Percentiles rank a stretch among this genome's conserved stretches.
Conservation (phyloP, 2,113 vertebrate genomes). For the Lophochroa leadbeateri region DNA sequence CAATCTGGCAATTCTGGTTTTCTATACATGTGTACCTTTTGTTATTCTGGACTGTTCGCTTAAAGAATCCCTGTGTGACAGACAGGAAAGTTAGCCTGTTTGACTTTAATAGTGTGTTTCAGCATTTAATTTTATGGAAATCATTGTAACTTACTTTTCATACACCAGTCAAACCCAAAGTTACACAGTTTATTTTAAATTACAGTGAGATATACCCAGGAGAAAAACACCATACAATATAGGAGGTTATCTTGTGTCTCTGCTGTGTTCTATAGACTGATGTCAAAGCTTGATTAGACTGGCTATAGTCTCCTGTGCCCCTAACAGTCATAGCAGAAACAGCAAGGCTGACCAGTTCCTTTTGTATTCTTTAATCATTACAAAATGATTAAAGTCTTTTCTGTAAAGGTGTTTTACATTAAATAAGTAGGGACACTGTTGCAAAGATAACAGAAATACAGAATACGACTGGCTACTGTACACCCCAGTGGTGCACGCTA, state of each 20-base stretch:
- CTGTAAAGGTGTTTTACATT: background rate
- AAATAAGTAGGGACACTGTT: background rate
- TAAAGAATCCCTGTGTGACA: conserved; percentile 96
- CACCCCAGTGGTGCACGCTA: background rate
- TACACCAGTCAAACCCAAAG: background rate
- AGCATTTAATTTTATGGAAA: conserved; percentile 46
- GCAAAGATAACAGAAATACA: background rate
- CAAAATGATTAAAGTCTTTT: background rate
- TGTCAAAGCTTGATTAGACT: background rate
- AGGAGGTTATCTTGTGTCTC: background rate
- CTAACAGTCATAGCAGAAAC: background rate
- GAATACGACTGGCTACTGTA: background rate
- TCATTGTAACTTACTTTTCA: background rate
- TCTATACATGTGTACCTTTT: conserved; percentile 99
- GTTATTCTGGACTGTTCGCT: conserved; percentile 99
- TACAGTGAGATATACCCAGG: background rate
- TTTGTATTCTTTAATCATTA: background rate
- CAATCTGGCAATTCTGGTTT: conserved; percentile 99
- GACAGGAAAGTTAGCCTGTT: conserved; percentile 53
- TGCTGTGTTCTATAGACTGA: conserved; percentile 4
- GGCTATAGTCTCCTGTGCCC: background rate
- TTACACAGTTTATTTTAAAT: conserved; percentile 23
- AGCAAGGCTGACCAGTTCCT: background rate
- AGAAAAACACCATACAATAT: background rate
- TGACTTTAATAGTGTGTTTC: background rate